Evolutionary conservation across 2,888 invertebrate species (phyloP), one percentile per base, ranked within the genome.

Genomic region (Mimachlamys varia): DNA sequence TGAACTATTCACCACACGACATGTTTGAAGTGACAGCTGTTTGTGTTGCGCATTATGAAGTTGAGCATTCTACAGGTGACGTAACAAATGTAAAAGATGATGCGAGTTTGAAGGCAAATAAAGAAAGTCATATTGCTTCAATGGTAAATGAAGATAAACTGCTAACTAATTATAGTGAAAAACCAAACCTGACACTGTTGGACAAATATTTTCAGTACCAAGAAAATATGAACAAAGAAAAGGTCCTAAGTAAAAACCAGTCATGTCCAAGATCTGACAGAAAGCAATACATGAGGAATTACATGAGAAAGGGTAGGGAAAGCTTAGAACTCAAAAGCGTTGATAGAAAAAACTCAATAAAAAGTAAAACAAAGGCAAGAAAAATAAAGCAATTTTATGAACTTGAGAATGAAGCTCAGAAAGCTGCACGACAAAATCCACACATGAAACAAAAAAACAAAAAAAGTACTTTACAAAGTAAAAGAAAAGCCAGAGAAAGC

Each of bases 21-120:
- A 76, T 76, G 44, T 89, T 89, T 87, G 89, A 89, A 76, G 49
- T 89, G 5, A 89, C 89, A n/a, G 89, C 76, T 27, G 89, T 89
- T 44, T 27, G 62, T 27, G 87, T 87, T 76, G 87, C 19, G 22
- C 58, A 58, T 22, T 4, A 58, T 15, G 19, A 58, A 58, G 58
- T 22, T 58, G 19, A 58, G 4, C 22, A 22, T 5, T 58, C 22
- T 22, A 12, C 12, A 58, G 22, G 4, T 22, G 22, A 22, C 22
- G 58, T 15, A 58, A 5, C 4, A 58, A 22, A 10, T 15, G 22
- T 22, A 58, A 5, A 15, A 19, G 22, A 58, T 4, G 19, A 10
- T 15, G 10, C 4, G 13, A 58, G 22, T 19, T 58, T 58, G 15
- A 58, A 10, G 19, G 58, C 12, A 58, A 58, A 58, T 22, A 58